Base-by-base conservation (phyloP, 2,797 vertebrate species). In the Peromyscus aztecus region DNA sequence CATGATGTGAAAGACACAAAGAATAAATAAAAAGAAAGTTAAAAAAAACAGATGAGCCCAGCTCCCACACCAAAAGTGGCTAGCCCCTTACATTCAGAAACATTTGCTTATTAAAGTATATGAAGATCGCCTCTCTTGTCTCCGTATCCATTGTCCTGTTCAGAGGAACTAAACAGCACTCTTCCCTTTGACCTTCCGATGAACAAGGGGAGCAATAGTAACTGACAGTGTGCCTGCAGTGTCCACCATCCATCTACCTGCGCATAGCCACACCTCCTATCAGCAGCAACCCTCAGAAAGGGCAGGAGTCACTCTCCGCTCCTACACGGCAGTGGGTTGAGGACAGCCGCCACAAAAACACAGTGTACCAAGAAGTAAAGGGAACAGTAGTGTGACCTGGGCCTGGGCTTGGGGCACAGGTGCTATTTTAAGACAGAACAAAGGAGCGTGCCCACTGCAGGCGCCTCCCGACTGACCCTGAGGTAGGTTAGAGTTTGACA, bases 401-500 rank as follows among this genome's bases (percentile, higher is more conserved):
- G 34, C 52, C 40, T 40, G 40, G 40, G 40, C 40, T 27, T 69
- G 49, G 37, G 34, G 37, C 80, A 65, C 23, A n/a, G 4, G 37
- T 27, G 63, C 67, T 71, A 57, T 85, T 63, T 59, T 14, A 67
- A 84, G 88, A 92, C 16, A 71, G 61, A 88, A 76, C 19, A 61
- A 83, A 83, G 31, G 8, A 71, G 10, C 49, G 2, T 0, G 71
- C 71, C 81, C 43, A 14, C 17, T 29, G 46, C 13, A 59, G 46
- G 63, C 57, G 81, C 46, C 73, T 84, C 34, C 71, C 73, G 40
- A 77, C 76, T 88, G 94, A 94, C 34, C 87, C n/a, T 31, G 84
- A 52, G 85, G 69, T 23, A 23, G 7, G 43, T 71, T 84, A 65
- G 65, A 82, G 55, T 67, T 46, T 92, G 90, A 89, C 34, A 3